Conservation (phyloP, 1,140 invertebrate genomes). For the Pomacea maculata region DNA sequence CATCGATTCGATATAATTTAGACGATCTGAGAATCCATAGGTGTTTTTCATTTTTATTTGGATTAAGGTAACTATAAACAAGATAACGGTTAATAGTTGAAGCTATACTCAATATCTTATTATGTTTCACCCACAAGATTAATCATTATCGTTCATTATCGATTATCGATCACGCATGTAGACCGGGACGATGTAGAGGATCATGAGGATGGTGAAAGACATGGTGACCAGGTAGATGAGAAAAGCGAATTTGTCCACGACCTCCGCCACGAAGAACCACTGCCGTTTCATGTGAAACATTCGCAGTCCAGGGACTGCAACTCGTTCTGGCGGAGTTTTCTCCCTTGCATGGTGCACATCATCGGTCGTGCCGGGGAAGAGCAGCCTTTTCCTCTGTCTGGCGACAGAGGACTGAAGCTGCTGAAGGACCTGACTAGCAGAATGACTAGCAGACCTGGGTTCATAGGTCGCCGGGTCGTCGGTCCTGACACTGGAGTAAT, state of each 20-base stretch:
- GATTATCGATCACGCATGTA: constrained; percentile 10
- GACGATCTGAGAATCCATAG: too few relatives aligned
- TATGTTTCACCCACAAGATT: background rate
- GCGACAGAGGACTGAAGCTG: background rate
- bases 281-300: constrained; percentile 37
- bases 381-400: background rate
- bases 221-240: constrained; percentile 49
- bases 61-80: background rate
- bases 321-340: background rate
- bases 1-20: too few relatives aligned
- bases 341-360: background rate
- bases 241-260: constrained; percentile 49
- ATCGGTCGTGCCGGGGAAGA: background rate
- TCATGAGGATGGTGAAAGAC: constrained; percentile 45
- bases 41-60: too few relatives aligned
- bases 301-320: background rate
- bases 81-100: background rate
- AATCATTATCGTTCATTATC: background rate
- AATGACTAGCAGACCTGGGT: background rate
- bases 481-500: constrained; percentile 8
- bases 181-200: constrained; percentile 50
- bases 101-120: background rate
- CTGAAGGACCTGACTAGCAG: background rate
- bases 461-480: background rate
- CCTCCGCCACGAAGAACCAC: constrained; percentile 57